A percentile compares a stretch with the other conserved stretches of the same genome.
Evolutionary conservation across 2,113 vertebrate genomes (phyloP).

Genomic region (Otis tarda): DNA sequence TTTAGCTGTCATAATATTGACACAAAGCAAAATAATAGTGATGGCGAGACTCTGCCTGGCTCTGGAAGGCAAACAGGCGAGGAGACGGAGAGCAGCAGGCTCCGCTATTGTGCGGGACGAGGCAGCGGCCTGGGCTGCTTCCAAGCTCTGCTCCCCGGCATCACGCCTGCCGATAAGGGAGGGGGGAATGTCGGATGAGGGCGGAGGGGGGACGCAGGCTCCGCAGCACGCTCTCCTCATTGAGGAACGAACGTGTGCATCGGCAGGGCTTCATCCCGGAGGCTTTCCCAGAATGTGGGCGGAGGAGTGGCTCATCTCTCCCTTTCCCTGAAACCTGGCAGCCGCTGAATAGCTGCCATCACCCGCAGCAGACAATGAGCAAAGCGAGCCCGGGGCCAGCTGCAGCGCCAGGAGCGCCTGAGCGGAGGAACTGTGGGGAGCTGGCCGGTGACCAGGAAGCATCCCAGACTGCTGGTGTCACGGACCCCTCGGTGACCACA

Average conservation of each 20-base stretch:
- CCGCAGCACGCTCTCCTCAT: background rate
- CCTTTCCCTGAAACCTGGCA: slow-evolving; percentile 40
- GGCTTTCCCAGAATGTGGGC: slow-evolving; percentile 42
- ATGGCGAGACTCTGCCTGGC: slow-evolving; percentile 27
- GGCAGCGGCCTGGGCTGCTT: slow-evolving; percentile 8
- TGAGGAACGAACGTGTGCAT: slow-evolving; percentile 6
- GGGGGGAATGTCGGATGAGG: background rate
- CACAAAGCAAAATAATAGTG: slow-evolving; percentile 62
- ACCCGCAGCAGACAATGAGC: slow-evolving; percentile 38
- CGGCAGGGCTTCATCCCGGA: slow-evolving; percentile 11
- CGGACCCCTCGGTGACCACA: slow-evolving; percentile 4
- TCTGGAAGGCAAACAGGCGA: slow-evolving; percentile 44
- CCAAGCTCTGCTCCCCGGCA: background rate
- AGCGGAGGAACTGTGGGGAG: background rate
- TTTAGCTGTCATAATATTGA: slow-evolving; percentile 70
- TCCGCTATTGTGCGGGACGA: background rate
- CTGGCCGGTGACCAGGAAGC: slow-evolving; percentile 58
- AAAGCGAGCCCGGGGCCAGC: background rate
- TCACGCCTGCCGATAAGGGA: background rate
- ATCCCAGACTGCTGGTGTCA: slow-evolving; percentile 59
- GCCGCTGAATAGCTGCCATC: slow-evolving; percentile 12
- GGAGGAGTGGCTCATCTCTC: slow-evolving; percentile 50
- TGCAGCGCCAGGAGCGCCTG: background rate
- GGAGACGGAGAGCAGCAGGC: slow-evolving; percentile 10
- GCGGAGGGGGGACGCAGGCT: background rate